phyloP scores from a whole-genome alignment of 2,888 invertebrate species.

The Philaethria dido region DNA sequence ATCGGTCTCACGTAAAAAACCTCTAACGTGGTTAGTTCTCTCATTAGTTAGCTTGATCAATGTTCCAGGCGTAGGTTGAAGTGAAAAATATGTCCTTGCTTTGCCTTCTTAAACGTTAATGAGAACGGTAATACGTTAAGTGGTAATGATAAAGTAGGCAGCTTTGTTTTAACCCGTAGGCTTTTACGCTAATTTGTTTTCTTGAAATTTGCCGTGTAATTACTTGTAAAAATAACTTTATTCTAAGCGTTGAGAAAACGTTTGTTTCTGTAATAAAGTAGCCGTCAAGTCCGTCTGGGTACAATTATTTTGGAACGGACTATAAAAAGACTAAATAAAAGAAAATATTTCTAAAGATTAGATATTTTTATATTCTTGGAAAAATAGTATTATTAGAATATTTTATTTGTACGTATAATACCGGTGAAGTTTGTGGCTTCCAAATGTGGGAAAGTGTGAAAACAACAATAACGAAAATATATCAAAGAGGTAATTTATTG shows the following conservation, averaged over 20 bases:
- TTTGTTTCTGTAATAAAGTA: neutral
- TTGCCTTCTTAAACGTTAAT: constrained; percentile 38
- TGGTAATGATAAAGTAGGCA: constrained; percentile 23
- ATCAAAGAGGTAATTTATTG: neutral
- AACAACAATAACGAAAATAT: neutral
- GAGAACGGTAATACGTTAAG: constrained; percentile 35
- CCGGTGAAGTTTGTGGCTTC: neutral
- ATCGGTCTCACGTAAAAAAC: neutral
- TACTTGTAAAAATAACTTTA: constrained; percentile 14
- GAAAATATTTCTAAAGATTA: neutral
- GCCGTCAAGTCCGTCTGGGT: neutral
- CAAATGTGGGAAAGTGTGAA: neutral
- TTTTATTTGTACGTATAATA: too few relatives aligned
- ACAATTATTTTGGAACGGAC: neutral
- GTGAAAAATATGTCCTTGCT: constrained; percentile 36
- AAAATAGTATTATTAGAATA: too few relatives aligned
- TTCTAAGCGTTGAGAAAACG: neutral
- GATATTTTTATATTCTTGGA: neutral
- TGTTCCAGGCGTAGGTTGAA: constrained; percentile 18
- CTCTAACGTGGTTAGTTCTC: neutral
- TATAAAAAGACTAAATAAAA: too few relatives aligned
- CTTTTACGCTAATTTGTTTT: constrained; percentile 20
- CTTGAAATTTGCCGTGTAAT: constrained; percentile 7
- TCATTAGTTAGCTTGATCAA: constrained; percentile 37
- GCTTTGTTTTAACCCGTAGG: constrained; percentile 19